phyloP scores from a whole-genome alignment of 2,888 invertebrate species.

The Drosophila ustulata region DNA sequence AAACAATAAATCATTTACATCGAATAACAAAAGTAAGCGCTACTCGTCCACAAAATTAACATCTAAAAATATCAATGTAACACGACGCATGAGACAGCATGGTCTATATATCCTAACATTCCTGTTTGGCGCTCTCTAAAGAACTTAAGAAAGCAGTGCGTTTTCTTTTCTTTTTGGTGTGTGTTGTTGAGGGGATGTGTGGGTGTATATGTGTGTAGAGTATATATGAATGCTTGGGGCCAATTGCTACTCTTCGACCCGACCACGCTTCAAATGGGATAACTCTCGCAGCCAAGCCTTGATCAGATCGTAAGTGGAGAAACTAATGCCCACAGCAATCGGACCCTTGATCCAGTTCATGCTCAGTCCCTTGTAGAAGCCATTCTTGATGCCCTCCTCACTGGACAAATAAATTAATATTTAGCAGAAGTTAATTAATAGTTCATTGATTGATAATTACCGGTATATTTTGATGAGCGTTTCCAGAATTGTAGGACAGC shows the following conservation, averaged over 20 bases:
- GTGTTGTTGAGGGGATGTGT: slow-evolving; percentile 18
- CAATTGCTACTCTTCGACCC: slow-evolving; percentile 56
- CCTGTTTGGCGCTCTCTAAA: slow-evolving; percentile 15
- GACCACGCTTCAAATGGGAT: slow-evolving; percentile 82
- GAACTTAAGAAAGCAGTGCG: slow-evolving; percentile 54
- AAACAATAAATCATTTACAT: slow-evolving; percentile 60
- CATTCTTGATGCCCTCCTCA: slow-evolving; percentile 94
- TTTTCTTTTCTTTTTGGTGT: slow-evolving; percentile 41
- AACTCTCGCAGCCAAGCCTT: slow-evolving; percentile 87
- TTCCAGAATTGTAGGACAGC: slow-evolving; percentile 88
- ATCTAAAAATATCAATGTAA: slow-evolving; percentile 72
- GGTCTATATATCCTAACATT: slow-evolving; percentile 28
- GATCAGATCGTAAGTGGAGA: slow-evolving; percentile 95
- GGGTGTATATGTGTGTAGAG: slow-evolving; percentile 22
- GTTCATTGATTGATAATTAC: slow-evolving; percentile 85
- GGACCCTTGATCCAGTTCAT: slow-evolving; percentile 99
- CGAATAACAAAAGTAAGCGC: slow-evolving; percentile 64
- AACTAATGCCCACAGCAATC: slow-evolving; percentile 97
- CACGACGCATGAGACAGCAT: slow-evolving; percentile 45
- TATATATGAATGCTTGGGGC: slow-evolving; percentile 9
- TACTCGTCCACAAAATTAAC: slow-evolving; percentile 55
- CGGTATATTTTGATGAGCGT: slow-evolving; percentile 90
- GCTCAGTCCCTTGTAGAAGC: slow-evolving; percentile 99
- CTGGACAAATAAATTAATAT: slow-evolving; percentile 85
- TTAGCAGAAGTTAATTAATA: not conserved